These are phyloP conservation scores for Poeciliopsis turneri DNA, from an alignment of 2,797 vertebrate species.

Conservation along the genomic window DNA sequence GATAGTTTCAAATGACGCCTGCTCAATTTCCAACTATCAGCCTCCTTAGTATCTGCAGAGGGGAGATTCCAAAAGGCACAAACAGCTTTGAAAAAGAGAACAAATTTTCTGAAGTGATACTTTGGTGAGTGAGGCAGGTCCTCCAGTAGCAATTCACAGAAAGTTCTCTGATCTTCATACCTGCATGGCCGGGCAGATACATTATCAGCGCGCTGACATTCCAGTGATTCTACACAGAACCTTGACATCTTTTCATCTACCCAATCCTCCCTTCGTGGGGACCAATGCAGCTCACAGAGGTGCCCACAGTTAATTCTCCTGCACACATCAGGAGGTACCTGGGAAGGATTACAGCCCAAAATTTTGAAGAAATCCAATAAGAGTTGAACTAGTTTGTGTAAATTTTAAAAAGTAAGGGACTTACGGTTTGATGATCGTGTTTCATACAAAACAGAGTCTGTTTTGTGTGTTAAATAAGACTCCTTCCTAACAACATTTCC, in stretches of 20 bases:
- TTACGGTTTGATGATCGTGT: background rate
- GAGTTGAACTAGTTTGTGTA: background rate
- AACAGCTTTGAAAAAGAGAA: slow-evolving; percentile 59
- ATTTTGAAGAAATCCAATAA: slow-evolving; percentile 1
- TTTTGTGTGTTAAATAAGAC: background rate
- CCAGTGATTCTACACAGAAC: slow-evolving; percentile 58
- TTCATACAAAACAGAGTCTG: slow-evolving; percentile 12
- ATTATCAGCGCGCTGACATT: slow-evolving; percentile 69
- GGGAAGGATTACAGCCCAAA: background rate
- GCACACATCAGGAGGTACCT: slow-evolving; percentile 5
- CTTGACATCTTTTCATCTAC: slow-evolving; percentile 72
- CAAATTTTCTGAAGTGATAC: slow-evolving; percentile 67
- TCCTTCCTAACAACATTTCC: background rate
- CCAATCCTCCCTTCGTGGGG: slow-evolving; percentile 36
- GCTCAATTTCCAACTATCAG: slow-evolving; percentile 55
- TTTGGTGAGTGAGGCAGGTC: slow-evolving; percentile 60
- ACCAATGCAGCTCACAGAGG: slow-evolving; percentile 24
- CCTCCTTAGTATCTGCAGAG: slow-evolving; percentile 35
- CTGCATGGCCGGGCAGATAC: slow-evolving; percentile 64
- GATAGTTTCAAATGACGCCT: slow-evolving; percentile 48
- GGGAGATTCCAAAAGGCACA: slow-evolving; percentile 60
- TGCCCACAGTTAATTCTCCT: slow-evolving; percentile 1
- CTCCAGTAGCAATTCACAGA: slow-evolving; percentile 57
- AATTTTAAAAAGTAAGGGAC: slow-evolving; percentile 1
- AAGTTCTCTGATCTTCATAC: slow-evolving; percentile 69